phyloP scores from a whole-genome alignment of 92 coral and sea anemone genomes.

The Pocillopora meandrina region DNA sequence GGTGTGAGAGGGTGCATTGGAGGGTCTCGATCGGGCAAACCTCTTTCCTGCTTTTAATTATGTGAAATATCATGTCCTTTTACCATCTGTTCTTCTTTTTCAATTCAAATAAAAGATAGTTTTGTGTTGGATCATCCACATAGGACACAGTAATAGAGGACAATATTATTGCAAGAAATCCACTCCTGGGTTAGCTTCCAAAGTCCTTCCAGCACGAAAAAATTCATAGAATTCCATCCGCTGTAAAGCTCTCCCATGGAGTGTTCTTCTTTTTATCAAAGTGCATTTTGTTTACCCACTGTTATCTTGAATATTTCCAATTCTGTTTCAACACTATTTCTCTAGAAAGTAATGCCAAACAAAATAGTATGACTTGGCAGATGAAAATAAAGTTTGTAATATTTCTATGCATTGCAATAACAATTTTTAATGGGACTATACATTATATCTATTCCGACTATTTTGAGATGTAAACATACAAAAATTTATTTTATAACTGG shows the following conservation, averaged over 20 bases:
- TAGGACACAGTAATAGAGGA: background rate
- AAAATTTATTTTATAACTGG: too few relatives aligned
- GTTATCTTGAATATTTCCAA: background rate
- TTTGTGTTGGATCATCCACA: background rate
- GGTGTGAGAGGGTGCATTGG: conserved; percentile 36
- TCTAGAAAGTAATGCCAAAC: too few relatives aligned
- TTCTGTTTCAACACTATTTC: background rate
- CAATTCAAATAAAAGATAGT: background rate
- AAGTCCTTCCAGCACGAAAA: background rate
- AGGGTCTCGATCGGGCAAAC: conserved; percentile 5
- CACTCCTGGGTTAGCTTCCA: conserved; percentile 36
- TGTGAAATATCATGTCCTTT: background rate
- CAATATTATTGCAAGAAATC: background rate
- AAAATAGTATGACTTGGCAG: too few relatives aligned
- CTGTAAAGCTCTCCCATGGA: background rate
- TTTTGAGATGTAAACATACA: too few relatives aligned
- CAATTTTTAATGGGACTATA: too few relatives aligned
- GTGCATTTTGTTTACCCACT: too few relatives aligned
- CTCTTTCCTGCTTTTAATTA: background rate
- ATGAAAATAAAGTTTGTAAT: too few relatives aligned
- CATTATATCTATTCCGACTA: too few relatives aligned
- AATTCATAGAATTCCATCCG: conserved; percentile 32
- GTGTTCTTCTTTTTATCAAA: background rate
- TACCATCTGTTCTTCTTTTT: background rate
- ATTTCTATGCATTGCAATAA: too few relatives aligned